Conservation (phyloP, 2,888 invertebrate genomes). For the Xylota segnis region DNA sequence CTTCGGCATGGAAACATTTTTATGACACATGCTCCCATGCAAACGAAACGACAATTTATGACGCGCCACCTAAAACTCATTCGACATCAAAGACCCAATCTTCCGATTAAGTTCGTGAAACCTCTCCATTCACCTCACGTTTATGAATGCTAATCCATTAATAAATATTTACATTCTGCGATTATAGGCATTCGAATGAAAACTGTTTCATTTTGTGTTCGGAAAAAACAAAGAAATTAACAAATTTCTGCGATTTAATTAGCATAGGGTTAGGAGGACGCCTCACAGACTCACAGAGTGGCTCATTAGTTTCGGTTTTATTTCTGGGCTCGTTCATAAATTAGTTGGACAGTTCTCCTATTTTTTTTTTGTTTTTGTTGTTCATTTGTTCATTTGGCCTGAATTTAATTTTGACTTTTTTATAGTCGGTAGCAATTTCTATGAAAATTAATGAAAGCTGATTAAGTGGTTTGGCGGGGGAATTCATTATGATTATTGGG, state of each 20-base stretch:
- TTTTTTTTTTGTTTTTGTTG: slow-evolving; percentile 4
- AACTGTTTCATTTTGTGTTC: slow-evolving; percentile 57
- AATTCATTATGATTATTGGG: slow-evolving; percentile 42
- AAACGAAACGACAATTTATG: slow-evolving; percentile 67
- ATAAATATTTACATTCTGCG: slow-evolving; percentile 75
- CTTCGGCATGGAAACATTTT: slow-evolving; percentile 34
- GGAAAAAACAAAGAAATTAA: slow-evolving; percentile 65
- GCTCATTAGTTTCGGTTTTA: slow-evolving; percentile 72
- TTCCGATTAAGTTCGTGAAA: slow-evolving; percentile 53
- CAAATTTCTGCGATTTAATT: slow-evolving; percentile 77
- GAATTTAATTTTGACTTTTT: slow-evolving; percentile 25
- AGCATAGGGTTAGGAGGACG: slow-evolving; percentile 66
- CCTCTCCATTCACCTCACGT: slow-evolving; percentile 71
- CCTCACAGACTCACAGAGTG: slow-evolving; percentile 28
- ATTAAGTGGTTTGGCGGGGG: slow-evolving; percentile 68
- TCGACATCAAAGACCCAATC: slow-evolving; percentile 65
- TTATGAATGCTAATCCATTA: slow-evolving; percentile 74
- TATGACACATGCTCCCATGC: slow-evolving; percentile 62
- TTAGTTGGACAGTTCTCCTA: slow-evolving; percentile 54
- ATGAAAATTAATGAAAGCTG: slow-evolving; percentile 63
- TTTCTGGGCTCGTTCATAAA: slow-evolving; percentile 73
- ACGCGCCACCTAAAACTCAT: slow-evolving; percentile 61
- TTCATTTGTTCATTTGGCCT: background rate
- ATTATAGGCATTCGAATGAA: slow-evolving; percentile 63
- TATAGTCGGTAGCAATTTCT: slow-evolving; percentile 62